These are phyloP conservation scores for Odontothrips loti DNA, from an alignment of 2,888 invertebrate genomes.

Conservation along the genomic window DNA sequence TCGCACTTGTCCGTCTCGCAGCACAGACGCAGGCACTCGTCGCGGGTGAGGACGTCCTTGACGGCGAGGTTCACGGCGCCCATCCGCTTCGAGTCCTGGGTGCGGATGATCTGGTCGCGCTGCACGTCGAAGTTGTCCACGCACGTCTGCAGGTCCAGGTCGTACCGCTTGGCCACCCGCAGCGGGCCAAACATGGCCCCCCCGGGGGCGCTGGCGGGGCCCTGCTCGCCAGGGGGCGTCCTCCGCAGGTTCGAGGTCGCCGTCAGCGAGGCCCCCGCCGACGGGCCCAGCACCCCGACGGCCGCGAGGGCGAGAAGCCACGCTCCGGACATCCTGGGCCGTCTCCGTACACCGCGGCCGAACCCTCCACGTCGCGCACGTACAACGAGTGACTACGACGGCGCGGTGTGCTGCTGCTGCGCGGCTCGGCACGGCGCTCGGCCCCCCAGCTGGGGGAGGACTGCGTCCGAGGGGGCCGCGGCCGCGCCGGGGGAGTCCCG, in stretches of 20 bases:
- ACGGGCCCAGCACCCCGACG: background rate
- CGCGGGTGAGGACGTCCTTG: conserved; percentile 71
- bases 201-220: background rate
- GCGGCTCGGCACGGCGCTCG: background rate
- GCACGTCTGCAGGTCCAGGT: conserved; percentile 55
- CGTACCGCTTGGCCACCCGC: background rate
- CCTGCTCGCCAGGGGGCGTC: background rate
- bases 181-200: background rate
- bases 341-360: no score
- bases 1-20: conserved; percentile 84
- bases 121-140: conserved; percentile 77
- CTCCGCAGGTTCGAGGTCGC: background rate
- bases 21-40: conserved; percentile 80
- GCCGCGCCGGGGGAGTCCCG: background rate
- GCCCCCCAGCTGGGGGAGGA: background rate
- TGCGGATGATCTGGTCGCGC: conserved; percentile 83
- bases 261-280: background rate
- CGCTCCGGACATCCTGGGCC: background rate
- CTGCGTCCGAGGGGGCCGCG: background rate
- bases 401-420: background rate
- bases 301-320: background rate
- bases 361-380: background rate
- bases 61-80: conserved; percentile 86
- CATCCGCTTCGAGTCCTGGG: conserved; percentile 81
- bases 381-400: background rate